Base-by-base conservation (phyloP, 2,888 invertebrate species). In the Criorhina ranunculi region DNA sequence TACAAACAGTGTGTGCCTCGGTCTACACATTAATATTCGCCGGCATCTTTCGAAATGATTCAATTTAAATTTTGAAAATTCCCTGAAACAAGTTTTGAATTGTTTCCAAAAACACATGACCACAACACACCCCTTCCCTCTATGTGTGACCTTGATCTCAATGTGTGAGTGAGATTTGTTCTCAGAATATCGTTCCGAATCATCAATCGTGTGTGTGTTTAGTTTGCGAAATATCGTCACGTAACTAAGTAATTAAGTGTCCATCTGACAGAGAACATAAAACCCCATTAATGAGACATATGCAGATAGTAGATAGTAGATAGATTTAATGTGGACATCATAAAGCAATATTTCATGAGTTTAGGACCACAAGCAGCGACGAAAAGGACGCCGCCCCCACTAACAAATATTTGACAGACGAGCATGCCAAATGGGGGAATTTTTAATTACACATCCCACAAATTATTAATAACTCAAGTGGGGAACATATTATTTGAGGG, bases 241-340 rank as follows among this genome's bases (percentile, higher is more conserved):
- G 69, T 70, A 72, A 40, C 62, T 51, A 37, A 69, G 79, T 79
- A 85, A 85, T 85, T 79, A 79, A 85, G 69, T 75, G 83, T 59
- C 73, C 75, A 85, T 85, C 83, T 85, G 83, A 85, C 79, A 75
- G 73, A 62, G 57, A 85, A 85, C 83, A 85, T 79, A 57, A 75
- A 57, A 85, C 69, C 69, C 75, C 73, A 85, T 85, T 75, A 85
- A 85, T 85, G 75, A 85, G 75, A 51, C 49, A 75, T 73, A 62
- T 79, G 57, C 70, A 78, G 15, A 69, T 55, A 75, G 60, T 17
- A 44, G 42, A 62, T 35, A 62, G 31, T 35, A 44, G 51, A 51
- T 57, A 59, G 44, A 78, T 79, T 69, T 75, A 49, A 85, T 69
- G 55, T 57, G 62, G 51, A 62, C 79, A 79, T 79, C 73, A 73